Evolutionary conservation across 2,888 invertebrate species (phyloP).

Genomic region (Hermaeophaga mercurialis): DNA sequence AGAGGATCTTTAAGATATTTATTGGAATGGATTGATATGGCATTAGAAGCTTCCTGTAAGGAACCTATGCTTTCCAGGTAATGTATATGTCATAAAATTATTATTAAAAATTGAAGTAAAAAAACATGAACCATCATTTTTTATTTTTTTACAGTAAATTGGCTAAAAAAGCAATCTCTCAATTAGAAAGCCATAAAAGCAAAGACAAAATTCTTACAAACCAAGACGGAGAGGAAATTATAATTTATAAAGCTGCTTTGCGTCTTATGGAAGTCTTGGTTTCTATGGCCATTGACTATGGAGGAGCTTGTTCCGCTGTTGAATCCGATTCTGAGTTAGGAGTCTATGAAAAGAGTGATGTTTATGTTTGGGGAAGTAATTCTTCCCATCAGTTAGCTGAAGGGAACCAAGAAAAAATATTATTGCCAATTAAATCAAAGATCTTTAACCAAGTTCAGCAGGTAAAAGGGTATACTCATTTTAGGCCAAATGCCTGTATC

Average conservation of each 20-base stretch:
- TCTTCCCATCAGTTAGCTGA: constrained; percentile 68
- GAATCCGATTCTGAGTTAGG: constrained; percentile 44
- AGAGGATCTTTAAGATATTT: constrained; percentile 65
- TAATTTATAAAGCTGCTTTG: constrained; percentile 62
- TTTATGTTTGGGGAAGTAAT: constrained; percentile 70
- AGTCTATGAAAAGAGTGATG: constrained; percentile 58
- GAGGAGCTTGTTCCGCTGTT: constrained; percentile 48
- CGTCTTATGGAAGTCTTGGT: constrained; percentile 62
- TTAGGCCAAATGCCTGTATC: too few species aligned
- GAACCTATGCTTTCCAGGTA: constrained; percentile 37
- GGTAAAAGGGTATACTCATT: constrained; percentile 55
- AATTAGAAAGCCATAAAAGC: constrained; percentile 43
- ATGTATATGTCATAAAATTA: constrained; percentile 52
- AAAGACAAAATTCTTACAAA: constrained; percentile 35
- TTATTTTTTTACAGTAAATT: constrained; percentile 43
- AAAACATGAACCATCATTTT: not conserved
- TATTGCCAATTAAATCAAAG: constrained; percentile 62
- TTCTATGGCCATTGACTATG: constrained; percentile 57
- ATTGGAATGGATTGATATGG: constrained; percentile 68
- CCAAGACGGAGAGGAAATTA: constrained; percentile 41
- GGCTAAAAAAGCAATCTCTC: constrained; percentile 47
- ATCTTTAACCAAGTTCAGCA: constrained; percentile 65
- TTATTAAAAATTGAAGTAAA: constrained; percentile 45
- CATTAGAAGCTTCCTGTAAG: constrained; percentile 55
- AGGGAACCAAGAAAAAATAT: constrained; percentile 65